These are phyloP conservation scores for Acleris laterana DNA, from an alignment of 2,888 invertebrate genomes.

Conservation along the genomic window DNA sequence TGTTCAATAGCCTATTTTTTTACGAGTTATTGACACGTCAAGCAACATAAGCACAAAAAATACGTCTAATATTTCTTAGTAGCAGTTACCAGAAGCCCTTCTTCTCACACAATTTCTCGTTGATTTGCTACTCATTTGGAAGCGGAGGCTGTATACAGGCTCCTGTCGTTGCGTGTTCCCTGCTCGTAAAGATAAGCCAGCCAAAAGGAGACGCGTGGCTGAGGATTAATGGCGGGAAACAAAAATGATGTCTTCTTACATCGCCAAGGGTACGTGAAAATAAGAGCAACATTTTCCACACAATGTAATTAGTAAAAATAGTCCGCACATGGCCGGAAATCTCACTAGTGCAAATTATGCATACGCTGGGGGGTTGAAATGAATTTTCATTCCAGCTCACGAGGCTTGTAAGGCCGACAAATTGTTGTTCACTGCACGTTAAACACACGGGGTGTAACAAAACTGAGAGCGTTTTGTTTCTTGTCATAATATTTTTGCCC, in stretches of 20 bases:
- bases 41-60: neutral
- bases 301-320: slow-evolving; percentile 39
- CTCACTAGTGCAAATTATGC: slow-evolving; percentile 46
- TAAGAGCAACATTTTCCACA: slow-evolving; percentile 34
- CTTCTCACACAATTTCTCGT: slow-evolving; percentile 37
- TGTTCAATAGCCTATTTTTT: too few species aligned
- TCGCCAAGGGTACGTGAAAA: slow-evolving; percentile 32
- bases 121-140: slow-evolving; percentile 47
- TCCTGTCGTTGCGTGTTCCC: slow-evolving; percentile 63
- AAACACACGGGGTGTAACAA: neutral
- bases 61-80: slow-evolving; percentile 19
- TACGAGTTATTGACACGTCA: too few species aligned
- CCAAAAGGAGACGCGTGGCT: slow-evolving; percentile 65
- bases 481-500: slow-evolving; percentile 2
- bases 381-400: slow-evolving; percentile 39
- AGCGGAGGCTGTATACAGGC: slow-evolving; percentile 51
- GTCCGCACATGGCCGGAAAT: slow-evolving; percentile 42
- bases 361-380: slow-evolving; percentile 41
- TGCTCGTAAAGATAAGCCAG: slow-evolving; percentile 69
- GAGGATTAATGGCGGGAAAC: slow-evolving; percentile 67
- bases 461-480: neutral
- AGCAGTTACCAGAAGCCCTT: slow-evolving; percentile 45
- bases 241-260: slow-evolving; percentile 61
- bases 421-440: slow-evolving; percentile 27
- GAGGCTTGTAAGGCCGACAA: slow-evolving; percentile 17